phyloP scores from a whole-genome alignment of 2,113 vertebrate species.

The Dicerorhinus sumatrensis region DNA sequence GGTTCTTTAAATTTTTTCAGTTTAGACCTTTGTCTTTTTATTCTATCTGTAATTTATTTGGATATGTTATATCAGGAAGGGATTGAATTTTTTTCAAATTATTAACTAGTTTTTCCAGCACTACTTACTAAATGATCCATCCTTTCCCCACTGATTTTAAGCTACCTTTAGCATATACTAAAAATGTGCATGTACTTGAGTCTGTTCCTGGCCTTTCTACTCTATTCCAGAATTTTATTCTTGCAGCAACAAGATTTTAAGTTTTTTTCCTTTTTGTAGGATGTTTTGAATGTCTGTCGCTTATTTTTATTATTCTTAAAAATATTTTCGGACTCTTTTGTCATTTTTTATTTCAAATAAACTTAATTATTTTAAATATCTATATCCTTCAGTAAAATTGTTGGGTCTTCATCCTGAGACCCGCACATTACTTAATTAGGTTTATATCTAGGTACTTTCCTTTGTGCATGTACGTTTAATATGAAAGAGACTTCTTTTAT shows the following conservation, averaged over 20 bases:
- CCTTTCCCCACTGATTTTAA: not conserved
- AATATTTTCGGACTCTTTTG: not conserved
- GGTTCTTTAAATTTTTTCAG: not conserved
- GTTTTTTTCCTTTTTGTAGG: not conserved
- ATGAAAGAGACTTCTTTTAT: not conserved
- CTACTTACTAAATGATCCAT: not conserved
- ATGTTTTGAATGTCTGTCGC: not conserved
- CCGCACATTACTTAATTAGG: not conserved
- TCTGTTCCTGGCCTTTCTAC: not conserved
- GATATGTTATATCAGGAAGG: not conserved
- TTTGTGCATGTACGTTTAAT: not conserved
- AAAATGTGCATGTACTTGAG: not conserved
- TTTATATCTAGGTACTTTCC: not conserved
- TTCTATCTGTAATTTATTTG: constrained; percentile 1
- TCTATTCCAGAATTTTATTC: not conserved
- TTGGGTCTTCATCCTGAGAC: not conserved
- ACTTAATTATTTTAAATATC: not conserved
- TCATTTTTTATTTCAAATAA: not conserved
- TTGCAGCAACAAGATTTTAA: not conserved
- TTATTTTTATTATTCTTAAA: constrained; percentile 5
- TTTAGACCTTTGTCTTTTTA: not conserved
- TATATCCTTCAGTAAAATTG: not conserved
- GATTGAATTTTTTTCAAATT: not conserved
- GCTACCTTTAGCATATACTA: not conserved
- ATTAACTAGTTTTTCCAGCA: not conserved